These are phyloP conservation scores for Lasaia peninsularis DNA, from an alignment of 1,140 invertebrate genomes.

Conservation along the genomic window DNA sequence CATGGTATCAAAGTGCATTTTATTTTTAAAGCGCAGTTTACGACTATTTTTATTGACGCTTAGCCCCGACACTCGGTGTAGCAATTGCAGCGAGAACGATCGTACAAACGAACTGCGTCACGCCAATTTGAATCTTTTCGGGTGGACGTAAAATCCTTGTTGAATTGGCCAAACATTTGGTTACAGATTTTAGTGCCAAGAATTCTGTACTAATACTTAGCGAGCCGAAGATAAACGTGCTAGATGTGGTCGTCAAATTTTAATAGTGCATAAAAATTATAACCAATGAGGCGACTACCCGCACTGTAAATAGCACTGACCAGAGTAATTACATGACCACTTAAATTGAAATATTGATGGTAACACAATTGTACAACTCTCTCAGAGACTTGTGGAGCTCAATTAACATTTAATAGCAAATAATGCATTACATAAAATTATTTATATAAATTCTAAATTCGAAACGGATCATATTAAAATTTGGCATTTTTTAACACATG, in stretches of 20 bases:
- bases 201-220: slow-evolving; percentile 47
- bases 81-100: slow-evolving; percentile 44
- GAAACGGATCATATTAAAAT: background rate
- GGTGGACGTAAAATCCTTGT: slow-evolving; percentile 27
- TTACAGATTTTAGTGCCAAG: slow-evolving; percentile 36
- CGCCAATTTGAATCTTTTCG: slow-evolving; percentile 35
- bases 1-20: slow-evolving; percentile 37
- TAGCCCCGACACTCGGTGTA: slow-evolving; percentile 61
- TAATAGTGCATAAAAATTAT: slow-evolving; percentile 76
- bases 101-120: slow-evolving; percentile 27
- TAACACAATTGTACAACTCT: background rate
- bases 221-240: slow-evolving; percentile 66
- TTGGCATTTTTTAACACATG: too few relatives aligned
- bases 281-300: slow-evolving; percentile 70
- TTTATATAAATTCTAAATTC: background rate
- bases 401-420: background rate
- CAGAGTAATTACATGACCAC: slow-evolving; percentile 6
- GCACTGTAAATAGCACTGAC: slow-evolving; percentile 38
- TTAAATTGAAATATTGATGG: slow-evolving; percentile 8
- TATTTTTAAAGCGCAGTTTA: slow-evolving; percentile 47
- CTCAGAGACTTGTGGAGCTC: background rate
- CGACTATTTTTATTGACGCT: slow-evolving; percentile 75
- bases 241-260: slow-evolving; percentile 72
- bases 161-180: slow-evolving; percentile 14
- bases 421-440: background rate